These are phyloP conservation scores for Pseudomyrmex cubaensis DNA, from an alignment of 1,140 invertebrate species.

Conservation along the genomic window DNA sequence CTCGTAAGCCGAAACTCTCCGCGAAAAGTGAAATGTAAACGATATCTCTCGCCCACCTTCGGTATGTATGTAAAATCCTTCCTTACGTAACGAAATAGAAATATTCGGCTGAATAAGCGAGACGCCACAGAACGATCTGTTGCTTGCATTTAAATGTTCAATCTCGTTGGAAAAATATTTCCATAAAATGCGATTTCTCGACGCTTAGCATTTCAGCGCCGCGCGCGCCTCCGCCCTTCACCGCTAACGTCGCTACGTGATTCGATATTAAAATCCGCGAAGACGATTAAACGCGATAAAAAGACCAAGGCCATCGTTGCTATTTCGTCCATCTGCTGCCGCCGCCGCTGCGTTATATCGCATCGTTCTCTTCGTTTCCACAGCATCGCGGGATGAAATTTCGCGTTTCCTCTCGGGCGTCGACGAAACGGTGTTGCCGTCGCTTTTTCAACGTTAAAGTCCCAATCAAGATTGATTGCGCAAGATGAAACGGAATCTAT, in stretches of 20 bases:
- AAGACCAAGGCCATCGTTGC: background rate
- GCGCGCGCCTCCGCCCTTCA: background rate
- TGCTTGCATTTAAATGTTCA: slow-evolving; percentile 36
- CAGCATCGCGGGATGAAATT: slow-evolving; percentile 44
- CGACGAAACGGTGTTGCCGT: background rate
- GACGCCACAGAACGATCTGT: background rate
- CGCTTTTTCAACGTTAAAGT: slow-evolving; percentile 70
- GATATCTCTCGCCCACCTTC: background rate
- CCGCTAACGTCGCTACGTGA: background rate
- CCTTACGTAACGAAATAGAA: background rate
- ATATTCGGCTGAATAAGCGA: slow-evolving; percentile 9
- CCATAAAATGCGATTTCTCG: slow-evolving; percentile 27
- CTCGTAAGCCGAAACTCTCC: background rate
- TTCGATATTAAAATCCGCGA: slow-evolving; percentile 57
- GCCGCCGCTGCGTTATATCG: slow-evolving; percentile 20
- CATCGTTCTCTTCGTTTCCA: background rate
- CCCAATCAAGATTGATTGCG: slow-evolving; percentile 78
- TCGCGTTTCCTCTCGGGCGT: slow-evolving; percentile 22
- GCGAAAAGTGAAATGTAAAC: slow-evolving; percentile 10
- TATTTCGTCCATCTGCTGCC: slow-evolving; percentile 32
- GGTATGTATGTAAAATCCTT: background rate
- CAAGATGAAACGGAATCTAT: slow-evolving; percentile 78
- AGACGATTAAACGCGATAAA: slow-evolving; percentile 41
- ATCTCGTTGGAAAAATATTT: slow-evolving; percentile 40
- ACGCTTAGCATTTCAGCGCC: background rate